Evolutionary conservation across 2,888 invertebrate species (phyloP), one percentile per base, ranked within the genome.

Genomic region (Mechanitis messenoides): DNA sequence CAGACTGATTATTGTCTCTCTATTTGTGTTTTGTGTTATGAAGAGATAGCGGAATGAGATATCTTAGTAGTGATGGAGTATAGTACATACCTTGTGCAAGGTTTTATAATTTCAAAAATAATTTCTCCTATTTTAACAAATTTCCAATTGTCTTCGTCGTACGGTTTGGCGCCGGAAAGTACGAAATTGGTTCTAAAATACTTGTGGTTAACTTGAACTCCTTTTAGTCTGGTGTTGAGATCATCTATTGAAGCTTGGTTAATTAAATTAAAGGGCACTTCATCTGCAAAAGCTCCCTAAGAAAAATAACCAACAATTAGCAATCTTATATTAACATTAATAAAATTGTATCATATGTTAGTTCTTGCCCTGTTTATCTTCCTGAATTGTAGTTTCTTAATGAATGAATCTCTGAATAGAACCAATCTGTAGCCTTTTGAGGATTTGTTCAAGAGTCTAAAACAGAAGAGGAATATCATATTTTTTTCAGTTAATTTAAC

Each of bases 151-250:
- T 95, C 95, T 79, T 95, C 94, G 2, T 91, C 93, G 71, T 91
- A 93, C 0, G 93, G 79, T 55, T 81, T 71, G 2, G 91, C 86
- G 0, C 92, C 92, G 61, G 91, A 86, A 3, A 95, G 80, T 5
- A 94, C 85, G 71, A 95, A 94, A 79, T 94, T 95, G 0, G 93
- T 93, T 54, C 95, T 89, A 78, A 95, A 95, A 66, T 92, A 90
- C 9, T 87, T 80, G 12, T 72, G 69, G 0, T 80, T 70, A 0
- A 94, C 91, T 3, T 89, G 81, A 9, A 67, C 59, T 46, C 87
- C 83, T 0, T 87, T 76, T 46, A 94, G 71, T 0, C 92, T 91
- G 1, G 78, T 84, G 74, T 94, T 94, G 45, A 95, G 77, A 46
- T 95, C 94, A 0, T 89, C 85, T 0, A 95, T 79, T 0, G 95